phyloP scores from a whole-genome alignment of 2,113 vertebrate genomes.

The Psammodynastes pulverulentus region DNA sequence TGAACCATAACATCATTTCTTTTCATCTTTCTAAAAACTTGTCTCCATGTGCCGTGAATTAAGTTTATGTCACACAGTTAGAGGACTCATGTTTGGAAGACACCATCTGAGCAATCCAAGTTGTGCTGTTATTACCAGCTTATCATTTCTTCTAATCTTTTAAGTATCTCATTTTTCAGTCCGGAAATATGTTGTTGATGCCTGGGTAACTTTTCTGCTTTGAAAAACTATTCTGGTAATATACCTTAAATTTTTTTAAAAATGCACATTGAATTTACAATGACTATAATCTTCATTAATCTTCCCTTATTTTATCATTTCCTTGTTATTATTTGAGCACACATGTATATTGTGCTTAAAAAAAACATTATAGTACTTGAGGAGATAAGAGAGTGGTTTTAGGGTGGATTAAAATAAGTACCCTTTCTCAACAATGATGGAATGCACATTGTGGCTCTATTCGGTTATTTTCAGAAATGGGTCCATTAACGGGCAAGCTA shows the following conservation, averaged over 20 bases:
- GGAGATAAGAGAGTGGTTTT: not conserved
- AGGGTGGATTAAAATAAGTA: not conserved
- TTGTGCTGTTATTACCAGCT: slow-evolving; percentile 31
- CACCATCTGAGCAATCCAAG: slow-evolving; percentile 1
- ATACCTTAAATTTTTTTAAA: not conserved
- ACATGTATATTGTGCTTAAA: not conserved
- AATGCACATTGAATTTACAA: slow-evolving; percentile 22
- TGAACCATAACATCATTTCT: not conserved
- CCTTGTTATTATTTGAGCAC: slow-evolving; percentile 2
- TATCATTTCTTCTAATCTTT: slow-evolving; percentile 19
- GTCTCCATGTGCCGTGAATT: not conserved
- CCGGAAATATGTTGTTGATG: slow-evolving; percentile 35
- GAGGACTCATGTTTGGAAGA: slow-evolving; percentile 20
- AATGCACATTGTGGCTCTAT: not conserved
- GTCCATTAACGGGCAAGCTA: not conserved
- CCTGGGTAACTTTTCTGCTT: slow-evolving; percentile 13
- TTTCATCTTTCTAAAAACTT: slow-evolving; percentile 1
- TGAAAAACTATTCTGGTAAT: slow-evolving; percentile 36
- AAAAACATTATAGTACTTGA: not conserved
- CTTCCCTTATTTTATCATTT: slow-evolving; percentile 14
- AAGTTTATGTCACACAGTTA: slow-evolving; percentile 15
- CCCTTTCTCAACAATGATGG: not conserved
- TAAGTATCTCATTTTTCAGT: slow-evolving; percentile 34
- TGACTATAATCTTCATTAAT: not conserved
- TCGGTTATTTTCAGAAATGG: not conserved